A percentile compares a stretch with the other conserved stretches of the same genome.
Evolutionary conservation across 1,140 invertebrate species (phyloP).

Genomic region (Lasaia peninsularis): DNA sequence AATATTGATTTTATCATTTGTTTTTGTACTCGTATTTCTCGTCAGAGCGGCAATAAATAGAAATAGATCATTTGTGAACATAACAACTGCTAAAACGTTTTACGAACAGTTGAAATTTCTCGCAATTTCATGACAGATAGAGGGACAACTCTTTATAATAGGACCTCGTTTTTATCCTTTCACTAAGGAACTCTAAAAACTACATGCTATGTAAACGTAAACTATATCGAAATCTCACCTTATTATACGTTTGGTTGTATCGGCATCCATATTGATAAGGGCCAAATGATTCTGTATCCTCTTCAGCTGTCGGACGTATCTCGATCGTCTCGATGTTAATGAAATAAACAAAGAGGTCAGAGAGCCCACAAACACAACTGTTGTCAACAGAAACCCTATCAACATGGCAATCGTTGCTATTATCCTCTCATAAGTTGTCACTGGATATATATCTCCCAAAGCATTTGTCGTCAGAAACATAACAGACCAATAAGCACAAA

Average conservation of each 20-base stretch:
- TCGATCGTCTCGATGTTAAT: conserved; percentile 57
- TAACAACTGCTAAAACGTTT: too few relatives aligned
- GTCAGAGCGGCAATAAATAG: too few relatives aligned
- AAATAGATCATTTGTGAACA: too few relatives aligned
- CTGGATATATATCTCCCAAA: conserved; percentile 65
- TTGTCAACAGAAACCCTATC: conserved; percentile 62
- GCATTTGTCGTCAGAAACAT: conserved; percentile 67
- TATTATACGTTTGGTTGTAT: conserved; percentile 60
- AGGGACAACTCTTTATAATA: too few relatives aligned
- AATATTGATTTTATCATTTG: too few relatives aligned
- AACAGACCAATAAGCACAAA: conserved; percentile 60
- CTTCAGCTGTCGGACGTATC: conserved; percentile 56
- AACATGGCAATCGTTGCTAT: conserved; percentile 52
- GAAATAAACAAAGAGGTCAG: conserved; percentile 69
- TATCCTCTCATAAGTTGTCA: conserved; percentile 56
- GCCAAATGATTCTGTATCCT: conserved; percentile 62
- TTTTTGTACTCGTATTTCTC: too few relatives aligned
- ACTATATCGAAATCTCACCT: conserved; percentile 33
- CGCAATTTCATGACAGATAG: too few relatives aligned
- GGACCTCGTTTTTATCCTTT: too few relatives aligned
- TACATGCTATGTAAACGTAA: not conserved
- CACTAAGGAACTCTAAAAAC: not conserved
- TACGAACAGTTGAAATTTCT: too few relatives aligned
- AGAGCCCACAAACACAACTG: conserved; percentile 64
- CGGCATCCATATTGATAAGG: conserved; percentile 56